phyloP scores from a whole-genome alignment of 1,140 invertebrate species.

The Pinna nobilis region DNA sequence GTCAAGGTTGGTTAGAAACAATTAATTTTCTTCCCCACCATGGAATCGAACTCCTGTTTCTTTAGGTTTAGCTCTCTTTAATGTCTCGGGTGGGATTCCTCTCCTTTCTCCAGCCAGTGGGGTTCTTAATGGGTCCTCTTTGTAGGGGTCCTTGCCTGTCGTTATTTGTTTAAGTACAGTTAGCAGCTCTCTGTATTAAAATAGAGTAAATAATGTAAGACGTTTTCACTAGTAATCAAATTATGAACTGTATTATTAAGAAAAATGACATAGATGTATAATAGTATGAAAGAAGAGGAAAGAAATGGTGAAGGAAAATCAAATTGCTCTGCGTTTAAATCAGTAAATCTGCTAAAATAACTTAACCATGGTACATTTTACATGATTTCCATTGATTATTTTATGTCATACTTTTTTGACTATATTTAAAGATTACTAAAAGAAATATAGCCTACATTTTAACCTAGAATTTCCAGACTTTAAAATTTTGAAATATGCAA shows the following conservation, averaged over 20 bases:
- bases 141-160: slow-evolving; percentile 17
- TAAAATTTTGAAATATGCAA: too few species aligned
- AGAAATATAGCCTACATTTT: too few species aligned
- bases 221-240: too few species aligned
- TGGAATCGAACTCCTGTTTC: slow-evolving; percentile 12
- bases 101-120: slow-evolving; percentile 31
- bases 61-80: background rate
- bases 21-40: slow-evolving; percentile 4
- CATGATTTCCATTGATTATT: too few species aligned
- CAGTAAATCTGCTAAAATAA: background rate
- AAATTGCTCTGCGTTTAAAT: background rate
- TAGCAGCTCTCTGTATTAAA: slow-evolving; percentile 12
- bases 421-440: too few species aligned
- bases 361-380: background rate
- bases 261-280: too few species aligned
- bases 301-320: background rate
- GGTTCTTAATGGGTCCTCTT: slow-evolving; percentile 34
- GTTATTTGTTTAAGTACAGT: slow-evolving; percentile 17
- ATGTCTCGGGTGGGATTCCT: slow-evolving; percentile 15
- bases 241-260: too few species aligned
- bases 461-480: too few species aligned
- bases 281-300: background rate
- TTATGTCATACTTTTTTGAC: too few species aligned
- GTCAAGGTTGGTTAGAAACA: background rate
- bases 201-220: background rate